phyloP scores from a whole-genome alignment of 2,797 vertebrate species.

The Gymnothorax javanicus region DNA sequence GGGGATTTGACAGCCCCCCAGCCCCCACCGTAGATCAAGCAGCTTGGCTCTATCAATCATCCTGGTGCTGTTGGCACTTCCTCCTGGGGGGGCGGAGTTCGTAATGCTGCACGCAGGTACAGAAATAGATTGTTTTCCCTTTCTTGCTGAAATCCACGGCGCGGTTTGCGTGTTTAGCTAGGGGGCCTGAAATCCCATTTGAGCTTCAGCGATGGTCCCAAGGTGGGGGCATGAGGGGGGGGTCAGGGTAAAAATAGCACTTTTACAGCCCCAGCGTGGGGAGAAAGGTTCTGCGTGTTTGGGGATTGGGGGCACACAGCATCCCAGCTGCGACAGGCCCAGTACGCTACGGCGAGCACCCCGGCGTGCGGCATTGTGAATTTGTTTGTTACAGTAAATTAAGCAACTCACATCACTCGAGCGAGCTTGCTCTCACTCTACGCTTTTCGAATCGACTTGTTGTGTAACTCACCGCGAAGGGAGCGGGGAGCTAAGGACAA shows the following conservation, averaged over 20 bases:
- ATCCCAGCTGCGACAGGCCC: constrained; percentile 28
- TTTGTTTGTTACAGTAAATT: constrained; percentile 12
- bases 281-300: not conserved
- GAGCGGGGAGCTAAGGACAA: not conserved
- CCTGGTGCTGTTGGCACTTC: not conserved
- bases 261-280: not conserved
- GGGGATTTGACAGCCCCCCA: not conserved
- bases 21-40: not conserved
- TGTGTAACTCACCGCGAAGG: not conserved
- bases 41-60: not conserved
- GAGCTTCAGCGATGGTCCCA: not conserved
- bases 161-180: not conserved
- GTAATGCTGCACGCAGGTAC: not conserved
- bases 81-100: not conserved
- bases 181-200: not conserved
- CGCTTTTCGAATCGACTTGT: not conserved
- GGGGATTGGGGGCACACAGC: not conserved
- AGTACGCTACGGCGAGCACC: not conserved
- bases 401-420: not conserved
- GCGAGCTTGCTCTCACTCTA: not conserved
- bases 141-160: not conserved
- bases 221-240: not conserved
- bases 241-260: constrained; percentile 23
- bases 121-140: not conserved
- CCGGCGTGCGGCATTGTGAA: not conserved